phyloP scores from a whole-genome alignment of 2,113 vertebrate genomes.

The Pomatostomus ruficeps region DNA sequence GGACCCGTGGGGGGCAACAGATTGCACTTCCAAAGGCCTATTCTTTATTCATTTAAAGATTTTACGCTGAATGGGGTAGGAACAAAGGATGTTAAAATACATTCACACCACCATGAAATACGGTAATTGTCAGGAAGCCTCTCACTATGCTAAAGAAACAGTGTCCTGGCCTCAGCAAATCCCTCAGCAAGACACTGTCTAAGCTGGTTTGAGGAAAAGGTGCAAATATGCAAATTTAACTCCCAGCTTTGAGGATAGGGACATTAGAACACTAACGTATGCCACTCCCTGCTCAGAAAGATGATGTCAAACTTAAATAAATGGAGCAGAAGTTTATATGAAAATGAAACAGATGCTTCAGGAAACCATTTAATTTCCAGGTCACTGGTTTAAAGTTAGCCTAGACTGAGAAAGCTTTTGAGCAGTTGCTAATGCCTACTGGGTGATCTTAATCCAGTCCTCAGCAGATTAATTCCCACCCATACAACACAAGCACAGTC shows the following conservation, averaged over 20 bases:
- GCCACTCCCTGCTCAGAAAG: neutral
- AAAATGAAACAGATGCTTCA: neutral
- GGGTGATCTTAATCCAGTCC: neutral
- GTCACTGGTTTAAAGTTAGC: neutral
- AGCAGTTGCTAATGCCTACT: neutral
- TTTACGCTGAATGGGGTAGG: neutral
- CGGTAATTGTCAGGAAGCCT: neutral
- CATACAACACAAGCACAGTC: neutral
- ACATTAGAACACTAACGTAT: neutral
- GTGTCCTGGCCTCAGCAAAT: neutral
- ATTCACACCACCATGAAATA: neutral
- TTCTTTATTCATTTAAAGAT: neutral
- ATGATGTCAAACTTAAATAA: neutral
- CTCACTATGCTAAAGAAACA: neutral
- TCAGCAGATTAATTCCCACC: neutral
- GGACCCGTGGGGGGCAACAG: neutral
- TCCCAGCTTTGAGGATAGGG: accelerated
- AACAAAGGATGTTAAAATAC: neutral
- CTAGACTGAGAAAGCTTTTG: neutral
- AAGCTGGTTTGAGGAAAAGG: neutral
- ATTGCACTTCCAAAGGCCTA: neutral
- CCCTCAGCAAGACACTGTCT: neutral
- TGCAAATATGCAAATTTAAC: neutral
- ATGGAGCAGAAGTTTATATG: neutral
- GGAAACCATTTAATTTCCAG: neutral